Evolutionary conservation across 1,140 invertebrate species (phyloP).

Genomic region (Macrocentrus cingulum): DNA sequence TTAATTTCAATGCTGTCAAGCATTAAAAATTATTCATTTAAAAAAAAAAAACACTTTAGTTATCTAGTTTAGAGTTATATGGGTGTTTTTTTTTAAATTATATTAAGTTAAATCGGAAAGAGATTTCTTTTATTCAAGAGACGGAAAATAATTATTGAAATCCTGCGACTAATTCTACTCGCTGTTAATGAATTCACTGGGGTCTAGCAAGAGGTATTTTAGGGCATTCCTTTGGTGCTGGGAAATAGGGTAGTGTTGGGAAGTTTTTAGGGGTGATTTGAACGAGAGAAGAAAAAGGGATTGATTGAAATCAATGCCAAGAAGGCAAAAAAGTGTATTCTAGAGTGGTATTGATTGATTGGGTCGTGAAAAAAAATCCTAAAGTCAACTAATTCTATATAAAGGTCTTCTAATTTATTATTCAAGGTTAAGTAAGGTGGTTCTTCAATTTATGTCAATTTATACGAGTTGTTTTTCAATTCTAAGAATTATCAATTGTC

Average conservation of each 20-base stretch:
- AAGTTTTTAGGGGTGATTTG: constrained; percentile 1
- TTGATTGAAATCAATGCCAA: constrained; percentile 44
- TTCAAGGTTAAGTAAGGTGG: too few species aligned
- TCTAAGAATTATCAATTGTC: too few species aligned
- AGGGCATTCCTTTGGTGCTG: background rate
- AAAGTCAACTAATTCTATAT: too few species aligned
- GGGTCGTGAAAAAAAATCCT: constrained; percentile 20
- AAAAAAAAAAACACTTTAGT: too few species aligned
- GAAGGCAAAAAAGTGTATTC: constrained; percentile 17
- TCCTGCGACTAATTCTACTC: constrained; percentile 18
- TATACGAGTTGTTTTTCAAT: too few species aligned
- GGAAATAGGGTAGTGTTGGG: background rate
- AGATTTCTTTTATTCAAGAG: too few species aligned
- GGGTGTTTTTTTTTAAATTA: too few species aligned
- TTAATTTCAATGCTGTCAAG: background rate
- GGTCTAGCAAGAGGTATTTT: constrained; percentile 3
- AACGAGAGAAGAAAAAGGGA: constrained; percentile 29
- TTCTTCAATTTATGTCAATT: too few species aligned
- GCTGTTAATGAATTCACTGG: constrained; percentile 28
- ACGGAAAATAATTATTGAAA: background rate
- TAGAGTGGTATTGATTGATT: constrained; percentile 28
- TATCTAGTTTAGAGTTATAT: too few species aligned
- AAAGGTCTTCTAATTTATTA: too few species aligned
- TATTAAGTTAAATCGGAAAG: too few species aligned
- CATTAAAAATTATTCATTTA: background rate